phyloP scores from a whole-genome alignment of 1,140 invertebrate genomes.

The Parasteatoda tepidariorum region DNA sequence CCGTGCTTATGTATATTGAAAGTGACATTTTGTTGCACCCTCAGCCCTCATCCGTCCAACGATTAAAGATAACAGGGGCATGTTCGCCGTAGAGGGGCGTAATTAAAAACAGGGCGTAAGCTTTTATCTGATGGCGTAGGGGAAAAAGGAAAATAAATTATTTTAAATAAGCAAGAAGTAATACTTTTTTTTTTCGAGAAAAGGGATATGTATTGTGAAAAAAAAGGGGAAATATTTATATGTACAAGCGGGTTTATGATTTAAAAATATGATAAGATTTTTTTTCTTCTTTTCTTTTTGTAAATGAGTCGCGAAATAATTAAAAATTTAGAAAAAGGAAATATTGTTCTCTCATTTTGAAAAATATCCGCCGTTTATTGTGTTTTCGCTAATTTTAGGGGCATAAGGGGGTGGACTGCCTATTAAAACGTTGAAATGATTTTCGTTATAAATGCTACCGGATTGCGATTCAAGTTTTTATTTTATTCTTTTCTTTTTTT shows the following conservation, averaged over 20 bases:
- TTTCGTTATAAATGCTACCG: too few relatives aligned
- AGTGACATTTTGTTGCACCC: too few relatives aligned
- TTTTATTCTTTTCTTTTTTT: too few relatives aligned
- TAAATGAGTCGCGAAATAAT: slow-evolving; percentile 46
- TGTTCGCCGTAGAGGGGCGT: too few relatives aligned
- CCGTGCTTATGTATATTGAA: slow-evolving; percentile 1
- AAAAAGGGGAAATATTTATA: too few relatives aligned
- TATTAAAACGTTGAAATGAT: too few relatives aligned
- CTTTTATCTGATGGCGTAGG: too few relatives aligned
- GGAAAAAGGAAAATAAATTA: too few relatives aligned
- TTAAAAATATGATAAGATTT: slow-evolving; percentile 23
- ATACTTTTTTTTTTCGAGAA: neutral
- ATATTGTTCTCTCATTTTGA: slow-evolving; percentile 1
- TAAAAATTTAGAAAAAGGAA: slow-evolving; percentile 48
- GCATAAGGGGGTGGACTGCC: neutral
- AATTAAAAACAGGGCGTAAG: neutral
- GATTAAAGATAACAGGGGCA: slow-evolving; percentile 49
- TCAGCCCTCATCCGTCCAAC: neutral
- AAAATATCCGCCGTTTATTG: slow-evolving; percentile 9
- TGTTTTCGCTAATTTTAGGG: too few relatives aligned
- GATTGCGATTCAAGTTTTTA: too few relatives aligned
- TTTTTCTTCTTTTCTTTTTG: too few relatives aligned
- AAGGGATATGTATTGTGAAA: neutral
- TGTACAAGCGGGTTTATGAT: too few relatives aligned
- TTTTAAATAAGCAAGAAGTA: slow-evolving; percentile 14